A percentile compares a stretch with the other conserved stretches of the same genome.
Conservation (phyloP, 2,113 vertebrate species). For the Pithys albifrons region DNA sequence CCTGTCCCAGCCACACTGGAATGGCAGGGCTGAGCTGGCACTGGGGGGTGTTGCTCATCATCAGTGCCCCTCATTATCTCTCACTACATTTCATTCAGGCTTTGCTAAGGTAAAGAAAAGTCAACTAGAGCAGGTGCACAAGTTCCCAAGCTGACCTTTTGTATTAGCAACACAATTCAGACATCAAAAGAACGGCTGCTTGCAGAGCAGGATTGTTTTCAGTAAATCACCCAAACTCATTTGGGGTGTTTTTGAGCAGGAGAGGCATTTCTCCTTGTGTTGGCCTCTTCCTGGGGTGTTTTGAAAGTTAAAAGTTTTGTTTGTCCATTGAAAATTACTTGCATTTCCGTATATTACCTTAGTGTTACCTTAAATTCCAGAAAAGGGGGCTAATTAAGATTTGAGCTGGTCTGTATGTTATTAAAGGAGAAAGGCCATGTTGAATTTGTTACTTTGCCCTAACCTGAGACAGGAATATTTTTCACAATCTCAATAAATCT, state of each 20-base stretch:
- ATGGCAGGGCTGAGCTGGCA: slow-evolving; percentile 4
- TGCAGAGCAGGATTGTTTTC: neutral
- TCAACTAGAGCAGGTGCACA: neutral
- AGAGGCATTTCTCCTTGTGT: neutral
- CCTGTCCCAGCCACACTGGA: neutral
- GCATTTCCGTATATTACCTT: neutral
- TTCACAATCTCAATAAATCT: neutral
- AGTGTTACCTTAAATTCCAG: neutral
- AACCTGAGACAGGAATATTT: neutral
- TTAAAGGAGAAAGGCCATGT: neutral
- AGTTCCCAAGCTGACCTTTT: neutral
- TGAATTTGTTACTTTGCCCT: neutral
- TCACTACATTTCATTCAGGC: neutral
- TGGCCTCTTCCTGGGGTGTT: neutral
- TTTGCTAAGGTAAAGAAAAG: neutral
- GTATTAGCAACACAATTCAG: neutral
- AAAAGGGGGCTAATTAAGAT: neutral
- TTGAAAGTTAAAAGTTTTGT: neutral
- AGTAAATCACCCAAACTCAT: neutral
- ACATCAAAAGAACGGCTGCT: neutral
- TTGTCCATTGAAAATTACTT: neutral
- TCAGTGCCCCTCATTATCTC: neutral
- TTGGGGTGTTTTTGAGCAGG: neutral
- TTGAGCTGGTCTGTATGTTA: neutral
- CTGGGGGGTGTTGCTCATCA: neutral